Conservation (phyloP, 2,888 invertebrate genomes). For the Drosophila atripex region DNA sequence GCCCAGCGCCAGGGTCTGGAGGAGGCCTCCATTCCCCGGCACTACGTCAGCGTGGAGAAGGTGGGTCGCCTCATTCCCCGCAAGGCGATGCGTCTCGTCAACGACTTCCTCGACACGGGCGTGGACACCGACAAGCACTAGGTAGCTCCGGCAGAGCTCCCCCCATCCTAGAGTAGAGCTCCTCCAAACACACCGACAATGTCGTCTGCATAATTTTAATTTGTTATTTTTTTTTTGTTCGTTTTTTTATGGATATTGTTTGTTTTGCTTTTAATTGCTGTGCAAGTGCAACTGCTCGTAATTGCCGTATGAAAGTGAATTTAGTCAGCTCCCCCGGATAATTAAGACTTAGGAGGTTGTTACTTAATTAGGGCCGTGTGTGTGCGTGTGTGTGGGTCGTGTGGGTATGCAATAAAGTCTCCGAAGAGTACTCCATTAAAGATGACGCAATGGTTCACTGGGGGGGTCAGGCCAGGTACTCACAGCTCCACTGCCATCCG, state of each 20-base stretch:
- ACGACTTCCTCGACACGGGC: constrained; percentile 88
- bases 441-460: not conserved
- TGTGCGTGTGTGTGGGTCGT: constrained; percentile 23
- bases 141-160: constrained; percentile 5
- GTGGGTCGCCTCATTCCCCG: constrained; percentile 85
- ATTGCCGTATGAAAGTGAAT: constrained; percentile 29
- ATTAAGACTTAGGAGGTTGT: constrained; percentile 51
- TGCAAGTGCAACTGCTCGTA: constrained; percentile 21
- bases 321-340: constrained; percentile 35
- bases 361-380: constrained; percentile 58
- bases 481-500: not conserved
- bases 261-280: constrained; percentile 24
- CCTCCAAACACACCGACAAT: constrained; percentile 9
- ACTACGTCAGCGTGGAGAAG: constrained; percentile 83
- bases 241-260: constrained; percentile 12
- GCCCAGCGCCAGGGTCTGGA: constrained; percentile 87
- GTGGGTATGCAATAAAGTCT: constrained; percentile 28
- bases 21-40: constrained; percentile 88
- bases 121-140: constrained; percentile 85
- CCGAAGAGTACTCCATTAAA: constrained; percentile 23
- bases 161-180: constrained; percentile 17
- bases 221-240: constrained; percentile 8
- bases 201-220: not conserved
- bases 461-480: not conserved
- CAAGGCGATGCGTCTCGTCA: constrained; percentile 84